Evolutionary conservation across 92 coral and sea anemone genomes (phyloP), one percentile per base, ranked within the genome.

Genomic region (Epizoanthus stellaris): DNA sequence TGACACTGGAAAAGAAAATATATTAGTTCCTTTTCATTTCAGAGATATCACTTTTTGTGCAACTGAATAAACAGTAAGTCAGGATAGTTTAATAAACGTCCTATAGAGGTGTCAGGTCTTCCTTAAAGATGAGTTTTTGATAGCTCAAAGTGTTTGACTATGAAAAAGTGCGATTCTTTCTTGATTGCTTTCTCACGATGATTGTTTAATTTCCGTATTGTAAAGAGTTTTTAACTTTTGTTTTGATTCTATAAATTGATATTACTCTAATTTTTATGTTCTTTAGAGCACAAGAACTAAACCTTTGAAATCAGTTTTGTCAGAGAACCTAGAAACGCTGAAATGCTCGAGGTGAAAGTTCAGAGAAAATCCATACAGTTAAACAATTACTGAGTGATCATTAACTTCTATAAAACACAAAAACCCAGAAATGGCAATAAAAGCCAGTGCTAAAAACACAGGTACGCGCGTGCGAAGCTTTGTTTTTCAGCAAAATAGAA

Each of bases 61-160:
- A 79, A 45, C 73, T 64, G 83, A 62, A 61, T 59, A 79, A 79
- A 79, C 72, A 63, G 43, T 61, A 45, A 43, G 25, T 61, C 82
- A n/a, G 23, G 58, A 36, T 77, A 60, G 63, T 77, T 77, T 62
- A 77, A 77, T 77, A 62, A 77, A 62, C 61, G 43, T 79, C 83
- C 72, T 39, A 14, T 79, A 1, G 83, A 58, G 1, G 21, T 79
- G 72, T 42, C 83, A 79, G 64, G 23, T 79, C 72, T 21, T 63
- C 15, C 52, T 20, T 63, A 62, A 21, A 43, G 69, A 59, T 16
- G 72, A 40, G n/a, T 42, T 79, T 57, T 79, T 45, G 61, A 79
- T 63, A 43, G 62, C 43, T 79, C 60, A 79, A 63, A 12, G 12
- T 63, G 71, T 79, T 63, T 63, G 21, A 42, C 16, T 79, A 43